Conservation (phyloP, 2,113 vertebrate genomes). For the Alectura lathami region DNA sequence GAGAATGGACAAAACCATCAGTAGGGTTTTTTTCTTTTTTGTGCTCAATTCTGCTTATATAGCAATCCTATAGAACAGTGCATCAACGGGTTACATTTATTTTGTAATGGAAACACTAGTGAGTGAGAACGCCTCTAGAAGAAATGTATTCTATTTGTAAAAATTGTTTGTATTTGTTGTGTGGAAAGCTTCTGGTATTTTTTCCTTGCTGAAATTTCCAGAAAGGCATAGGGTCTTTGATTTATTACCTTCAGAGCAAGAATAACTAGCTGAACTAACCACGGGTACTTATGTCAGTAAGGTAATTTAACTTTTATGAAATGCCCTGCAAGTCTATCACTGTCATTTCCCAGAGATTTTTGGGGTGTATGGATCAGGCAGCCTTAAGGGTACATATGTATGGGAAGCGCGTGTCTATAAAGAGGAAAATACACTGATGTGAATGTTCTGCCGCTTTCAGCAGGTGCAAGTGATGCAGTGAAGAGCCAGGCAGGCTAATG, state of each 20-base stretch:
- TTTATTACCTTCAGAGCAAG: not conserved
- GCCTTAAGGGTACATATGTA: not conserved
- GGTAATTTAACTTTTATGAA: not conserved
- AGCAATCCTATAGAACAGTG: not conserved
- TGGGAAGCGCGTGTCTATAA: not conserved
- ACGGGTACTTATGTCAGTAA: not conserved
- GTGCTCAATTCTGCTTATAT: not conserved
- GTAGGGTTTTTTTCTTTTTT: not conserved
- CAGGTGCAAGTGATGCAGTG: fast-evolving
- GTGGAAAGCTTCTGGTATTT: not conserved
- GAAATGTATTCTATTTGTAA: not conserved
- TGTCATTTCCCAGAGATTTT: not conserved
- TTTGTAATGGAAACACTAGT: not conserved
- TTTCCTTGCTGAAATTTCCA: not conserved
- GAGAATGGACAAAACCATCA: not conserved
- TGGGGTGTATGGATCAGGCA: not conserved
- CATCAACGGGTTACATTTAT: not conserved
- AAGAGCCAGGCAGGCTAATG: not conserved
- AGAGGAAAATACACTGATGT: not conserved
- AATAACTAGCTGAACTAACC: not conserved
- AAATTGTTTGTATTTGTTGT: not conserved
- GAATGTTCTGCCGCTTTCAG: not conserved
- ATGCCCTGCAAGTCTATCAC: not conserved
- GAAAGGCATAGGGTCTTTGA: not conserved
- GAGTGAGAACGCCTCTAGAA: not conserved